Base-by-base conservation (phyloP, 2,888 invertebrate species). In the Celastrina argiolus region DNA sequence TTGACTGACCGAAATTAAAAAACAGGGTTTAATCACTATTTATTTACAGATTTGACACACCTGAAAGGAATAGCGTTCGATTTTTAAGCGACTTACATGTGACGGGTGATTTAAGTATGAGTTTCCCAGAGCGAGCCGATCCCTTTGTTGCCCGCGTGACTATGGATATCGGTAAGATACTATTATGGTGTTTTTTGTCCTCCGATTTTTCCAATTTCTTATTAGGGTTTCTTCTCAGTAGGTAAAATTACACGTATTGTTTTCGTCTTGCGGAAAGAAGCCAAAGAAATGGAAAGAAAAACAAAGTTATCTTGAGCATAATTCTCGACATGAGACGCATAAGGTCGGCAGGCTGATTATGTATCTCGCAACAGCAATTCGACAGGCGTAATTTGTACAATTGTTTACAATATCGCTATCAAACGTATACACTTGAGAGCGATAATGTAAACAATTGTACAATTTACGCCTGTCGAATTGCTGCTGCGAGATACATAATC, bases 91-190 rank as follows among this genome's bases (percentile, higher is more conserved):
- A 88, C 69, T 80, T 90, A 16, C 90, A 90, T 67, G 78, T 87
- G 16, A 83, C 81, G 0, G 90, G 84, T 0, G 85, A 88, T 70
- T 71, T 90, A 34, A 81, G 76, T 58, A 77, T 90, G 82, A 80
- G 72, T 8, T 71, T 78, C 65, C 79, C 83, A 1, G 79, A 77
- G 2, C 78, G 78, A 69, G 69, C 69, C 2, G 82, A 84, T 34
- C 87, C 88, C 0, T 78, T 75, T 66, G 70, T 74, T 18, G 83
- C 84, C 5, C 75, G 71, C 56, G 76, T 91, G 10, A 88, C 88
- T 28, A 87, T 90, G 84, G 90, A 91, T 74, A 84, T 89, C 67
- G 80, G 90, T 89, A 78, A 85, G 90, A 79, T 66, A 45, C 7
- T 12, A 12, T 51, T 51, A 10, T 6, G 51, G 51, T 51, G 51